Conservation (phyloP, 2,113 vertebrate genomes). For the Antidorcas marsupialis region DNA sequence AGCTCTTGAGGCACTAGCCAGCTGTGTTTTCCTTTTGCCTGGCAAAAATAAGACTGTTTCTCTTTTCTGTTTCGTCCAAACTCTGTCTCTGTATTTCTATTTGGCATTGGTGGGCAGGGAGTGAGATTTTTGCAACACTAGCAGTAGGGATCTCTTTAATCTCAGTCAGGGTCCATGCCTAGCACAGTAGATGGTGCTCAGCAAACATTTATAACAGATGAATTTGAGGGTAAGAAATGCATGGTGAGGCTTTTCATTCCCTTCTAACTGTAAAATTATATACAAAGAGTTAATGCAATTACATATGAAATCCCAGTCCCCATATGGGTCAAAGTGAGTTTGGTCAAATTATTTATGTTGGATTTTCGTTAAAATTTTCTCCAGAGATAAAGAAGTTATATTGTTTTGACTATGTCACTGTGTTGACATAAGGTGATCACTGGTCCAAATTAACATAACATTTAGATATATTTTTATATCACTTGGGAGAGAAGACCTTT, state of each 20-base stretch:
- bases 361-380: not conserved
- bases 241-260: not conserved
- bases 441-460: not conserved
- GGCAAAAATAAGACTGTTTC: not conserved
- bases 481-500: not conserved
- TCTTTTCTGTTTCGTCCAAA: not conserved
- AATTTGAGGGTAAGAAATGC: not conserved
- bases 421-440: not conserved
- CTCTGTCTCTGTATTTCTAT: not conserved
- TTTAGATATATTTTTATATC: not conserved
- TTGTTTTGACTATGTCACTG: not conserved
- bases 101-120: not conserved
- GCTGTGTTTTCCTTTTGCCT: not conserved
- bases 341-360: not conserved
- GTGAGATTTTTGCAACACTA: not conserved
- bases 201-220: not conserved
- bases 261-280: not conserved
- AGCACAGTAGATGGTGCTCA: not conserved
- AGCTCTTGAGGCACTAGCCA: not conserved
- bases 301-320: not conserved
- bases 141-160: not conserved
- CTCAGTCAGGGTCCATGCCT: fast-evolving
- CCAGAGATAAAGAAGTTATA: not conserved
- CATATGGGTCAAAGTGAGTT: not conserved
- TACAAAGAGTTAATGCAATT: not conserved